These are phyloP conservation scores for Platalea minor DNA, from an alignment of 2,797 vertebrate genomes.

Conservation along the genomic window DNA sequence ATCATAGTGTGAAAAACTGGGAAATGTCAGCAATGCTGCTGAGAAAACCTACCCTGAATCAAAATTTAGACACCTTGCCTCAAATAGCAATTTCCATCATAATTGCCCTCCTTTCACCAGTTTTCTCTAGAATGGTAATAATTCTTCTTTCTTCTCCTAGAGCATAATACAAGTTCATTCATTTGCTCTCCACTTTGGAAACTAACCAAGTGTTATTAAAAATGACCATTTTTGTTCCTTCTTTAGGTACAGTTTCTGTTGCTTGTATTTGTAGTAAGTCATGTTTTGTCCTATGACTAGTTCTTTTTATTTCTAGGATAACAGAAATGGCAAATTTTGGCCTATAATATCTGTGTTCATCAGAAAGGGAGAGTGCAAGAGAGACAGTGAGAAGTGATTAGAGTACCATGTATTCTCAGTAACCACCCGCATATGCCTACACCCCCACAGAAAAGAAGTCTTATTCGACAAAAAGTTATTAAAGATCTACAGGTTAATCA, in stretches of 20 bases:
- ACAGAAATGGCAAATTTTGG: constrained; percentile 22
- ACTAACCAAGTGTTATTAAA: not conserved
- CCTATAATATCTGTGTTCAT: not conserved
- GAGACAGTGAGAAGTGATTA: not conserved
- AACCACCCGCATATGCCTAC: not conserved
- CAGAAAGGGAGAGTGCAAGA: constrained; percentile 28
- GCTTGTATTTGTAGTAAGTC: not conserved
- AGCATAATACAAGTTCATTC: not conserved
- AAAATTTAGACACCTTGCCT: not conserved
- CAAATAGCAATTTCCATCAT: not conserved
- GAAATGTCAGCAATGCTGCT: not conserved
- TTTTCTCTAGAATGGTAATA: not conserved
- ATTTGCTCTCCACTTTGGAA: not conserved
- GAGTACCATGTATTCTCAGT: constrained; percentile 17
- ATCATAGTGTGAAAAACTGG: not conserved
- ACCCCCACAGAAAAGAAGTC: constrained; percentile 5
- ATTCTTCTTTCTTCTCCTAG: not conserved
- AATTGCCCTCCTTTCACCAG: not conserved
- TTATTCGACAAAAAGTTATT: constrained; percentile 1
- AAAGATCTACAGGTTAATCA: not conserved
- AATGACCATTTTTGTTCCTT: not conserved
- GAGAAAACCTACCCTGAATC: not conserved
- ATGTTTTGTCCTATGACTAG: constrained; percentile 37
- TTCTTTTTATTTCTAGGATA: constrained; percentile 37
- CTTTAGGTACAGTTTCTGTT: not conserved